These are phyloP conservation scores for Porphyrio hochstetteri DNA, from an alignment of 2,113 vertebrate species.

Conservation along the genomic window DNA sequence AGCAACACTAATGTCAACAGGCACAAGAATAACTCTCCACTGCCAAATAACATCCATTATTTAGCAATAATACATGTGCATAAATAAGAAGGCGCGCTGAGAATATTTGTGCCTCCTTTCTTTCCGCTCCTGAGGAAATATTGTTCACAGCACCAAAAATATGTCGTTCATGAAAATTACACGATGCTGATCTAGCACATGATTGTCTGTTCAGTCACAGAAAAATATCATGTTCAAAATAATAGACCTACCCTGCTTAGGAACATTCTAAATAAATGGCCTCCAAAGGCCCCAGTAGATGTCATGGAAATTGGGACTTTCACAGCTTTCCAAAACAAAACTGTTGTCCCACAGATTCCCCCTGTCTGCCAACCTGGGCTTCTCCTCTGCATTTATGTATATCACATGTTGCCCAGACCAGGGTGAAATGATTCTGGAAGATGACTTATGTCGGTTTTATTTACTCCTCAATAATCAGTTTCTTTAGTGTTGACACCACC, in stretches of 20 bases:
- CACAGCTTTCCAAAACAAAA: background rate
- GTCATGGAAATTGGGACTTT: background rate
- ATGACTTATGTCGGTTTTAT: background rate
- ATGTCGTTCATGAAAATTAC: slow-evolving; percentile 7
- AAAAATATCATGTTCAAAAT: background rate
- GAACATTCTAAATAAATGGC: background rate
- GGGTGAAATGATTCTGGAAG: background rate
- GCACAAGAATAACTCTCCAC: slow-evolving; percentile 29
- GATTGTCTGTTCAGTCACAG: background rate
- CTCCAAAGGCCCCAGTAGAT: background rate
- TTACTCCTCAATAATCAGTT: background rate
- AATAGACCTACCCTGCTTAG: background rate
- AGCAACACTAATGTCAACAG: slow-evolving; percentile 38
- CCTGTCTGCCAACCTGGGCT: background rate
- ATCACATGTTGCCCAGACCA: background rate
- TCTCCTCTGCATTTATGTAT: background rate
- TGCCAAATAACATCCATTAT: slow-evolving; percentile 46
- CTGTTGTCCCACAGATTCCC: background rate
- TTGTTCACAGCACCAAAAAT: background rate
- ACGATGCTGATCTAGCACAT: background rate
- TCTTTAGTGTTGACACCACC: background rate
- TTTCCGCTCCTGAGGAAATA: background rate
- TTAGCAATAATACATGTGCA: slow-evolving; percentile 21
- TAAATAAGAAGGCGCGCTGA: slow-evolving; percentile 4
- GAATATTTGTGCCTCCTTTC: background rate